These are phyloP conservation scores for Osmerus mordax DNA, from an alignment of 2,113 vertebrate genomes.

Conservation along the genomic window DNA sequence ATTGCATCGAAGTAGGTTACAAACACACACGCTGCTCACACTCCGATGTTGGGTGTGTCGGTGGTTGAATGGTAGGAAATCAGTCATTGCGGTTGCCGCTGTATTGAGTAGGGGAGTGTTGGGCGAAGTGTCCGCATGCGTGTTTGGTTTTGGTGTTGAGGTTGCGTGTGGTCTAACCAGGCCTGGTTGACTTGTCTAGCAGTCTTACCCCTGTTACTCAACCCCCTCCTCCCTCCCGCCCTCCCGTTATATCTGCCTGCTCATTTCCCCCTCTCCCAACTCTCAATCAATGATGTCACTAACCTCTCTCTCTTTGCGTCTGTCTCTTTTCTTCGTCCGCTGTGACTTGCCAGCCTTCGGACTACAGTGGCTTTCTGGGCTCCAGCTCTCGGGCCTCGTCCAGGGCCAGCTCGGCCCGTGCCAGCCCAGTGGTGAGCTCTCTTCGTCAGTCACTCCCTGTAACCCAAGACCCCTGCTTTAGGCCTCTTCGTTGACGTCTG, in stretches of 20 bases:
- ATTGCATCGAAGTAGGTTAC: too few species aligned
- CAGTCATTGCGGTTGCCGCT: too few species aligned
- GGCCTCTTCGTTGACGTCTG: not conserved
- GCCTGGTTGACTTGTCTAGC: not conserved
- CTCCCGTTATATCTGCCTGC: slow-evolving; percentile 13
- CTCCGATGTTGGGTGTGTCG: too few species aligned
- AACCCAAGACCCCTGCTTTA: slow-evolving; percentile 12
- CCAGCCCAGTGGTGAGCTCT: slow-evolving; percentile 93
- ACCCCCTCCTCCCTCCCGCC: slow-evolving; percentile 27
- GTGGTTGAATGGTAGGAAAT: too few species aligned
- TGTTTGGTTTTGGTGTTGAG: slow-evolving; percentile 10
- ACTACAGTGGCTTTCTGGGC: slow-evolving; percentile 81
- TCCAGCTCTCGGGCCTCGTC: slow-evolving; percentile 89
- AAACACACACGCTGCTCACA: too few species aligned
- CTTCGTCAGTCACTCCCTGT: slow-evolving; percentile 12
- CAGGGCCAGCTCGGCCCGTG: slow-evolving; percentile 90
- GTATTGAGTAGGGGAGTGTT: too few species aligned
- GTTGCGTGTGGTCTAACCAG: not conserved
- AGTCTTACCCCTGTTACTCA: not conserved
- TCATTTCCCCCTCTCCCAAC: not conserved
- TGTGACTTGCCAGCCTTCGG: slow-evolving; percentile 75
- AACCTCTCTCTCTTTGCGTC: slow-evolving; percentile 48
- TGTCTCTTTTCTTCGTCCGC: slow-evolving; percentile 24
- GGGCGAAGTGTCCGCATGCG: not conserved
- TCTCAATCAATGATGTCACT: slow-evolving; percentile 34